A percentile compares a stretch with the other conserved stretches of the same genome.
phyloP scores from a whole-genome alignment of 1,140 invertebrate species.

The Bombyx mandarina region DNA sequence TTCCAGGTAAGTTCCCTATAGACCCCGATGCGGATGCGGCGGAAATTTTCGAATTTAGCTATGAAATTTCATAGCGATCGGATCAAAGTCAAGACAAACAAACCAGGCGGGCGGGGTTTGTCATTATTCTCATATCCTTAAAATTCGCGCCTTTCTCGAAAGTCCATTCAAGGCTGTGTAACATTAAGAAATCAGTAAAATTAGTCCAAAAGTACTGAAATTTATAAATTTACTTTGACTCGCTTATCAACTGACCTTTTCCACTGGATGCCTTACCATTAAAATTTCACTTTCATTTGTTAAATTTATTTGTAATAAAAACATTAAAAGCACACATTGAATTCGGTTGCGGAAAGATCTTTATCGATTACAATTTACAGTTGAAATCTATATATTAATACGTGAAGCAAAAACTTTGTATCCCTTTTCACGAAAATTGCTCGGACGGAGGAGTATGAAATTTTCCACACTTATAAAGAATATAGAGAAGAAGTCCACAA shows the following conservation, averaged over 20 bases:
- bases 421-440: too few species aligned
- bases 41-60: too few species aligned
- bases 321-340: too few species aligned
- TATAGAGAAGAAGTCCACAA: too few species aligned
- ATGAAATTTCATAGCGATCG: too few species aligned
- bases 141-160: not conserved
- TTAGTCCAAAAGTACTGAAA: constrained; percentile 9
- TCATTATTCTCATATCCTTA: not conserved
- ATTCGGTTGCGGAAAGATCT: too few species aligned
- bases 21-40: too few species aligned
- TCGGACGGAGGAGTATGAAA: too few species aligned
- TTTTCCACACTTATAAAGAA: too few species aligned
- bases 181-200: constrained; percentile 2
- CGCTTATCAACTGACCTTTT: constrained; percentile 27
- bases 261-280: constrained; percentile 13
- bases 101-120: not conserved
- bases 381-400: too few species aligned
- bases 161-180: not conserved
- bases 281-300: constrained; percentile 33
- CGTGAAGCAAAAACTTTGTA: too few species aligned
- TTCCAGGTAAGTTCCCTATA: not conserved
- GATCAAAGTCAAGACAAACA: not conserved
- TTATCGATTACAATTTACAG: too few species aligned
- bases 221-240: constrained; percentile 11
- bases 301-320: constrained; percentile 1